A percentile compares a stretch with the other conserved stretches of the same genome.
phyloP scores from a whole-genome alignment of 2,113 vertebrate species.

The Corythaixoides concolor region DNA sequence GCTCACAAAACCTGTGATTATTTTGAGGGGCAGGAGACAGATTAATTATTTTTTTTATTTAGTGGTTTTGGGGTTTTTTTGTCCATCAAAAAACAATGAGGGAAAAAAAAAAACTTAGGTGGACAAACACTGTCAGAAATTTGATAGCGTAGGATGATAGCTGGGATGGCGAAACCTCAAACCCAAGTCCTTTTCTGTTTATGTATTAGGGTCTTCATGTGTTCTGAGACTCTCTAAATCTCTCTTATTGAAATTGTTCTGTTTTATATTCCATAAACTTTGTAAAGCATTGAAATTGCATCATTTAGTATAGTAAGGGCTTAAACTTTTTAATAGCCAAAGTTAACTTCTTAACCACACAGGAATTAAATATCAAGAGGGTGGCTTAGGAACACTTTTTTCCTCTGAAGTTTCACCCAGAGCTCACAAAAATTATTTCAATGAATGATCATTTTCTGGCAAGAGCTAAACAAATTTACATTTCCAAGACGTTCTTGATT shows the following conservation, averaged over 20 bases:
- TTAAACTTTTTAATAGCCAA: background rate
- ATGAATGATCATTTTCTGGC: background rate
- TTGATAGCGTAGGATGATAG: background rate
- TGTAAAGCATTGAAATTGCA: background rate
- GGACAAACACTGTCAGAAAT: background rate
- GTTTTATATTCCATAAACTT: background rate
- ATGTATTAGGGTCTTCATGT: background rate
- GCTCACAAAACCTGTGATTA: background rate
- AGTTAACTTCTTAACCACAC: background rate
- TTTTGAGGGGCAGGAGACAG: background rate
- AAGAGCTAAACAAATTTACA: background rate
- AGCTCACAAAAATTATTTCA: background rate
- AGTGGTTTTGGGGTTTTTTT: background rate
- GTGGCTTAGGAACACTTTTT: background rate
- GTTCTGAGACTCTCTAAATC: background rate
- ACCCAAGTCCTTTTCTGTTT: background rate
- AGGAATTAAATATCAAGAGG: background rate
- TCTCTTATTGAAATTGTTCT: background rate
- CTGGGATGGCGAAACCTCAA: background rate
- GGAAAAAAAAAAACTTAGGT: background rate
- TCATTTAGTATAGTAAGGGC: background rate
- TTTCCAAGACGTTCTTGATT: background rate
- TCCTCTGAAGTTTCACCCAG: background rate
- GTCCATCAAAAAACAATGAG: background rate
- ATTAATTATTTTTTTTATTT: background rate